phyloP scores from a whole-genome alignment of 2,797 vertebrate genomes.

The Menidia menidia region DNA sequence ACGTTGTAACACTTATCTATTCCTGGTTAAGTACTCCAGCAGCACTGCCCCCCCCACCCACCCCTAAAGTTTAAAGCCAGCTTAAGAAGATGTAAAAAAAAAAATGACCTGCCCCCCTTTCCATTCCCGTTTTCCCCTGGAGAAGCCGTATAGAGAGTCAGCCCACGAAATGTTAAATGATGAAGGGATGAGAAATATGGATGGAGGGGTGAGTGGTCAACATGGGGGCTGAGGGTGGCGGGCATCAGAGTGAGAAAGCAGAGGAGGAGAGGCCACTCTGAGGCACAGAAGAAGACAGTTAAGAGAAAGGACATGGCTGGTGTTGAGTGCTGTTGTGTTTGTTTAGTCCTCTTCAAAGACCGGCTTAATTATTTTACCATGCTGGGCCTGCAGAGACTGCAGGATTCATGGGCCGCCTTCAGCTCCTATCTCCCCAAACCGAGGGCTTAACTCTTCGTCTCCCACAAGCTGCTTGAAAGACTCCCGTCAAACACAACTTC shows the following conservation, averaged over 20 bases:
- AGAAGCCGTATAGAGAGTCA: conserved; percentile 50
- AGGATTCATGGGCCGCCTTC: conserved; percentile 75
- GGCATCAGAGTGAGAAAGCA: conserved; percentile 78
- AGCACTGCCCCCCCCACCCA: conserved; percentile 52
- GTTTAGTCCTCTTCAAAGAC: conserved; percentile 86
- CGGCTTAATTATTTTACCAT: conserved; percentile 87
- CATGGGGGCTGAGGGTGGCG: conserved; percentile 51
- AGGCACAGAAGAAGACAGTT: conserved; percentile 39
- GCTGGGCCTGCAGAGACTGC: conserved; percentile 70
- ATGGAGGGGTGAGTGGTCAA: conserved; percentile 54
- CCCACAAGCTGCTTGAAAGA: conserved; percentile 26
- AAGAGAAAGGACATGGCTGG: conserved; percentile 53
- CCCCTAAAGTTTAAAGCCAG: conserved; percentile 54
- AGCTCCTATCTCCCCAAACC: conserved; percentile 72
- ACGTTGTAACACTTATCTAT: conserved; percentile 66
- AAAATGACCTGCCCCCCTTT: conserved; percentile 65
- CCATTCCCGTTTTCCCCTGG: conserved; percentile 47
- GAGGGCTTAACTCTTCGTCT: conserved; percentile 65
- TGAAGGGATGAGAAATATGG: conserved; percentile 56
- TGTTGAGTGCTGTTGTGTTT: conserved; percentile 85
- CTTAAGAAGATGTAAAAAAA: conserved; percentile 71
- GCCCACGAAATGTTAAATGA: conserved; percentile 46
- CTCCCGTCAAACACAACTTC: background rate
- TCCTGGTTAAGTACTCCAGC: conserved; percentile 70
- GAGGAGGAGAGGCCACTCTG: conserved; percentile 63